Conservation (phyloP, 2,797 vertebrate species). For the Acanthurus tractus region DNA sequence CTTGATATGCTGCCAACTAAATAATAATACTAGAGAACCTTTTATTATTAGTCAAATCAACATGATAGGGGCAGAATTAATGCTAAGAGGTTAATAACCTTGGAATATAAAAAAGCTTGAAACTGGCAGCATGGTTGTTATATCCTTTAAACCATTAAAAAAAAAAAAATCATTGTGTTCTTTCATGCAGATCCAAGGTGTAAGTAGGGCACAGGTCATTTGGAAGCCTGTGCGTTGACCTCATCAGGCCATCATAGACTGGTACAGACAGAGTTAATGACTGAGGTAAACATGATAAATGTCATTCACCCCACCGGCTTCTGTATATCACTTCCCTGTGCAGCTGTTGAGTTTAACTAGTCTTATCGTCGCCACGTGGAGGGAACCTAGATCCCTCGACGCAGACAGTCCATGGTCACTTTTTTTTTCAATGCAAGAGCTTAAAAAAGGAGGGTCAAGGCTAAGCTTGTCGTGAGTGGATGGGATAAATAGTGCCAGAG, state of each 20-base stretch:
- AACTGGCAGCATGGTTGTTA: background rate
- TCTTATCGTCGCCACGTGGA: constrained; percentile 66
- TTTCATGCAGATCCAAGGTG: background rate
- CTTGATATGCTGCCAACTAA: background rate
- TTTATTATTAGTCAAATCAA: background rate
- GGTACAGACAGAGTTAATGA: constrained; percentile 87
- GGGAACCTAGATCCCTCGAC: constrained; percentile 15
- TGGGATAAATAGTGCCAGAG: constrained; percentile 78
- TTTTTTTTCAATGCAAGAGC: constrained; percentile 65
- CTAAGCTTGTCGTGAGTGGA: constrained; percentile 39
- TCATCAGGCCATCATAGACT: constrained; percentile 82
- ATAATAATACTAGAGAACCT: background rate
- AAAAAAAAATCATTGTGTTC: background rate
- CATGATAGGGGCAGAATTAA: too few relatives aligned
- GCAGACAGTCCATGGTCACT: constrained; percentile 59
- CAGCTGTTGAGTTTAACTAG: constrained; percentile 80
- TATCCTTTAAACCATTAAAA: background rate
- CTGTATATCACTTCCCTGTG: constrained; percentile 17
- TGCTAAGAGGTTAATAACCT: background rate
- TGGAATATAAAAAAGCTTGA: background rate
- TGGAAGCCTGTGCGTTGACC: constrained; percentile 58
- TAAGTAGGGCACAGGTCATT: constrained; percentile 26
- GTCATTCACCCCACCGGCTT: constrained; percentile 68
- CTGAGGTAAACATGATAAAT: constrained; percentile 85
- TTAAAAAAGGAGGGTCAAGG: constrained; percentile 83